Evolutionary conservation across 1,140 invertebrate genomes (phyloP), one percentile per base, ranked within the genome.

Genomic region (Sycophaga agraensis): DNA sequence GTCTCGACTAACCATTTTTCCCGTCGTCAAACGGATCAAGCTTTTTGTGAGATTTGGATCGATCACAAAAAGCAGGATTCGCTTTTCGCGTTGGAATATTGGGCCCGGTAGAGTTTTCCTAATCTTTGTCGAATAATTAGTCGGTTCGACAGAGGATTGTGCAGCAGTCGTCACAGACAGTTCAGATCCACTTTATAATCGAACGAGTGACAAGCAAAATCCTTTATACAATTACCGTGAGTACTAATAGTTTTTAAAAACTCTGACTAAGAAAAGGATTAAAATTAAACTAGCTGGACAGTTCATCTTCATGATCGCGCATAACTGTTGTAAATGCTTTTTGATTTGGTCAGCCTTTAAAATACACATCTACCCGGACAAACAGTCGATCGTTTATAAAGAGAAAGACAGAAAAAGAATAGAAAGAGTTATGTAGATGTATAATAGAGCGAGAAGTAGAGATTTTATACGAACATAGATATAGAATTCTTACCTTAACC

Each of bases 61-160:
- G 71, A 64, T 81, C 79, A 80, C 78, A 81, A 80, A 80, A 79
- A 79, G 79, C 79, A 71, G 77, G 78, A 79, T 81, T 81, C 79
- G 77, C 78, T 80, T 81, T 81, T 81, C 79, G 79, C 68, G 75
- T 77, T 79, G 77, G 74, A 80, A 77, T 4, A 48, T 57, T 77
- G 77, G 73, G 77, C 72, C 68, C 12, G 40, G 37, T 2, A 17
- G 42, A 28, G 31, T 26, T 12, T 46, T 26, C 4, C 26, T 14
- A n/a, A 7, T 42, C 1, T 42, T 42, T 17, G 4, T 42, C 39
- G 39, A 42, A 1, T 42, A 42, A n/a, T n/a, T n/a, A n/a, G n/a
- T n/a, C n/a, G n/a, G n/a, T n/a, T n/a, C n/a, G n/a, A n/a, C n/a
- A n/a, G n/a, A n/a, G n/a, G n/a, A n/a, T n/a, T n/a, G n/a, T n/a